phyloP scores from a whole-genome alignment of 92 coral and sea anemone genomes.

The Montipora capitata region DNA sequence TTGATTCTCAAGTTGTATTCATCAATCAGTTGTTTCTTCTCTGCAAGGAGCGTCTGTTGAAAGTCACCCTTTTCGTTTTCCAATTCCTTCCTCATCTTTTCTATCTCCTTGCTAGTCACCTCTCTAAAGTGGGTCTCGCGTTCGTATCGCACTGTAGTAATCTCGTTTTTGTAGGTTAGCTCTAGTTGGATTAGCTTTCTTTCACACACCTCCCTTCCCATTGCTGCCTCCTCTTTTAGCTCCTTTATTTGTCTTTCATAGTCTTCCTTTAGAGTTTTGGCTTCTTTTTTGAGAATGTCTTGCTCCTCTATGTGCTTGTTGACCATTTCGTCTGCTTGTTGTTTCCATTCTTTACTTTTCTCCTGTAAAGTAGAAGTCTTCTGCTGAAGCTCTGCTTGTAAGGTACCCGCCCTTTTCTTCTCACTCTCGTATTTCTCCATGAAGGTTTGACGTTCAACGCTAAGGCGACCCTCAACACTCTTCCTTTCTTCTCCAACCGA shows the following conservation, averaged over 20 bases:
- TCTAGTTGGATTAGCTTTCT: conserved; percentile 46
- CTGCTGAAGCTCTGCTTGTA: conserved; percentile 36
- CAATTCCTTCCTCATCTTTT: conserved; percentile 42
- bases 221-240: conserved; percentile 39
- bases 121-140: conserved; percentile 54
- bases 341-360: conserved; percentile 51
- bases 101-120: conserved; percentile 43
- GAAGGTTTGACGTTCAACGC: conserved; percentile 12
- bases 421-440: conserved; percentile 32
- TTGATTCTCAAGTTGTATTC: conserved; percentile 38
- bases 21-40: conserved; percentile 37
- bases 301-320: conserved; percentile 34
- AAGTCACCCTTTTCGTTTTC: conserved; percentile 66
- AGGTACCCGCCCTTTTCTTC: conserved; percentile 6
- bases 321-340: conserved; percentile 25
- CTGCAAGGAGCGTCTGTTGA: conserved; percentile 28
- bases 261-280: conserved; percentile 18
- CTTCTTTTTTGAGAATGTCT: conserved; percentile 15
- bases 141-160: conserved; percentile 39
- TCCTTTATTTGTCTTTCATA: conserved; percentile 41
- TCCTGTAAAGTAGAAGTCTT: conserved; percentile 26
- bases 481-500: conserved; percentile 27
- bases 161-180: conserved; percentile 48
- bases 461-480: conserved; percentile 18
- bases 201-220: conserved; percentile 40